Conservation (phyloP, 1,140 invertebrate genomes). For the Muscidifurax raptorellus region DNA sequence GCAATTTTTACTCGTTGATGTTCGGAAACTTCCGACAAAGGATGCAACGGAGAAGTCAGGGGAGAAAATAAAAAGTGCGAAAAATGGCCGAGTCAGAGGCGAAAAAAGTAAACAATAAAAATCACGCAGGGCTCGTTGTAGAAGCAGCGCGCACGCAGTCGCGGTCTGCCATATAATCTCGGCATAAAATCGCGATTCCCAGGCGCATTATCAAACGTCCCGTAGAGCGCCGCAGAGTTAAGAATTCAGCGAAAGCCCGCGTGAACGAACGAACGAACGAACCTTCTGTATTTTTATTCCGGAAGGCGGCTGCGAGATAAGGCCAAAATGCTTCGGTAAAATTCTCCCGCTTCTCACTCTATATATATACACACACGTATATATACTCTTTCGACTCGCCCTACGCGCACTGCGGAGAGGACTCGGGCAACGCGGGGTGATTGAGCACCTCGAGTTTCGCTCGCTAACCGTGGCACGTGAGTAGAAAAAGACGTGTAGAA, state of each 20-base stretch:
- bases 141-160: not conserved
- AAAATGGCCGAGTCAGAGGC: not conserved
- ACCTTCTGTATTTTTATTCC: conserved; percentile 38
- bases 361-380: too few relatives aligned
- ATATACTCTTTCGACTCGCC: too few relatives aligned
- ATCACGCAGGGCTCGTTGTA: not conserved
- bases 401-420: not conserved
- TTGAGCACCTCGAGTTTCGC: conserved; percentile 39
- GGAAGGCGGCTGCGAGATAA: conserved; percentile 35
- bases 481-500: conserved; percentile 50
- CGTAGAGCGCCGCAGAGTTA: conserved; percentile 1
- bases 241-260: conserved; percentile 22
- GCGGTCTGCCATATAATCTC: conserved; percentile 18
- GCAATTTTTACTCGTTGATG: not conserved
- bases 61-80: too few relatives aligned
- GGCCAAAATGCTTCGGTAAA: conserved; percentile 20
- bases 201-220: conserved; percentile 42
- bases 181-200: conserved; percentile 46
- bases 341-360: not conserved
- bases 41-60: too few relatives aligned
- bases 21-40: too few relatives aligned
- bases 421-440: conserved; percentile 9
- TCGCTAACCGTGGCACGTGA: conserved; percentile 49
- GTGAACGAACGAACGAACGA: not conserved
- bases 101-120: conserved; percentile 31